phyloP scores from a whole-genome alignment of 2,797 vertebrate genomes.

The Megalops cyprinoides region DNA sequence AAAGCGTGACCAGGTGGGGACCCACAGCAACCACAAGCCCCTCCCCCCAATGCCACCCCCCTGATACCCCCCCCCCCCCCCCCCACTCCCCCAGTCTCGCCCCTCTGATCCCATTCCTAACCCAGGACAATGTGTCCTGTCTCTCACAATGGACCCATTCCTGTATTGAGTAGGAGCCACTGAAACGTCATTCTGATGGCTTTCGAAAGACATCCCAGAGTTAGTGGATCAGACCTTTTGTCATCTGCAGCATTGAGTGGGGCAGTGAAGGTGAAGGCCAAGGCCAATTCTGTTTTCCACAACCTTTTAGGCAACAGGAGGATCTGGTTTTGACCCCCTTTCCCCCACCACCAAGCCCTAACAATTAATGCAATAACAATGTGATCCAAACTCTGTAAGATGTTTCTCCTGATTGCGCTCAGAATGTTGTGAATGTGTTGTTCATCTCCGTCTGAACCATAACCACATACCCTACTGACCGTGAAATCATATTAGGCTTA shows the following conservation, averaged over 20 bases:
- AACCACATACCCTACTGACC: neutral
- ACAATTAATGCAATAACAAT: neutral
- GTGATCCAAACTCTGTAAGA: neutral
- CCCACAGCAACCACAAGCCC: conserved; percentile 59
- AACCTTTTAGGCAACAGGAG: neutral
- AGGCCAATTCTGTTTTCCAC: neutral
- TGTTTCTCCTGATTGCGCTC: conserved; percentile 29
- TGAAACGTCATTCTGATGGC: conserved; percentile 60
- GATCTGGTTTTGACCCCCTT: neutral
- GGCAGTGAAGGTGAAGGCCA: neutral
- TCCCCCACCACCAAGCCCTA: no score
- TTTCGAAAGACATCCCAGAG: conserved; percentile 58
- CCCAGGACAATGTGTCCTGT: conserved; percentile 44
- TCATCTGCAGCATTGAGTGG: neutral
- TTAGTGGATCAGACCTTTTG: neutral
- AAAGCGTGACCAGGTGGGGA: conserved; percentile 83
- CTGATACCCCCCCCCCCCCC: conserved; percentile 37
- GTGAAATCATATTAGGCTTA: conserved; percentile 60
- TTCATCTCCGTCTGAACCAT: conserved; percentile 12
- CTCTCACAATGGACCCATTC: conserved; percentile 38
- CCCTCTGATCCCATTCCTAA: conserved; percentile 18
- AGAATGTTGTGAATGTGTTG: conserved; percentile 28
- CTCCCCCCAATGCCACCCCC: neutral
- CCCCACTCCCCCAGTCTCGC: conserved; percentile 16
- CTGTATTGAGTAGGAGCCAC: conserved; percentile 60